Percentiles rank a stretch among this genome's conserved stretches.
phyloP scores from a whole-genome alignment of 2,888 invertebrate genomes.

The Yponomeuta malinellus region DNA sequence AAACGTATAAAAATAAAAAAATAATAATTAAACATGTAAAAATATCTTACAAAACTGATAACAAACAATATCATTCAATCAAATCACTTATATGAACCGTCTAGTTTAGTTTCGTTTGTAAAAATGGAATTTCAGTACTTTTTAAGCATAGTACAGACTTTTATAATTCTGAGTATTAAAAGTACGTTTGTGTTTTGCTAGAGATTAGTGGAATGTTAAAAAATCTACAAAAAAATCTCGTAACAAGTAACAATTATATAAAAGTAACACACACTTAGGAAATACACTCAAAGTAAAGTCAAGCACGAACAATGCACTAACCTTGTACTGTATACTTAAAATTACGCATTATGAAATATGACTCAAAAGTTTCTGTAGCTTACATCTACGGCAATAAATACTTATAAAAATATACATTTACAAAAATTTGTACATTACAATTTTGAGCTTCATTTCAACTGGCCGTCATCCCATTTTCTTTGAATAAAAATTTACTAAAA shows the following conservation, averaged over 20 bases:
- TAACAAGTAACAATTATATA: constrained; percentile 55
- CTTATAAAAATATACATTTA: constrained; percentile 24
- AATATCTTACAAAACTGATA: constrained; percentile 61
- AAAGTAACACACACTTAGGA: constrained; percentile 44
- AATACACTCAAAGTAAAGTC: constrained; percentile 2
- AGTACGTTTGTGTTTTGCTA: constrained; percentile 41
- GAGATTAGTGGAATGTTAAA: constrained; percentile 37
- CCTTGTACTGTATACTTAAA: constrained; percentile 27
- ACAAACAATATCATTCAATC: constrained; percentile 37
- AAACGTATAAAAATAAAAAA: constrained; percentile 29
- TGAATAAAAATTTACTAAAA: constrained; percentile 38
- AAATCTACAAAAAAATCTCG: constrained; percentile 50
- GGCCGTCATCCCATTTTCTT: constrained; percentile 58
- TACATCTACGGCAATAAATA: constrained; percentile 62
- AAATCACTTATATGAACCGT: not conserved
- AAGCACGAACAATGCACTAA: not conserved
- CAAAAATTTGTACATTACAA: constrained; percentile 59
- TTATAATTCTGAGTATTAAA: constrained; percentile 30
- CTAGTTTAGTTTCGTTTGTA: not conserved
- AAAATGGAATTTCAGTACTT: not conserved
- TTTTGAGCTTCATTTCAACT: constrained; percentile 69
- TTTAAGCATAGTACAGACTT: not conserved
- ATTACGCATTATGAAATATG: constrained; percentile 40
- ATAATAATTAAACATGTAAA: constrained; percentile 34
- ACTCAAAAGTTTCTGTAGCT: constrained; percentile 51